Conservation (phyloP, 2,888 invertebrate genomes). For the Monochamus alternatus region DNA sequence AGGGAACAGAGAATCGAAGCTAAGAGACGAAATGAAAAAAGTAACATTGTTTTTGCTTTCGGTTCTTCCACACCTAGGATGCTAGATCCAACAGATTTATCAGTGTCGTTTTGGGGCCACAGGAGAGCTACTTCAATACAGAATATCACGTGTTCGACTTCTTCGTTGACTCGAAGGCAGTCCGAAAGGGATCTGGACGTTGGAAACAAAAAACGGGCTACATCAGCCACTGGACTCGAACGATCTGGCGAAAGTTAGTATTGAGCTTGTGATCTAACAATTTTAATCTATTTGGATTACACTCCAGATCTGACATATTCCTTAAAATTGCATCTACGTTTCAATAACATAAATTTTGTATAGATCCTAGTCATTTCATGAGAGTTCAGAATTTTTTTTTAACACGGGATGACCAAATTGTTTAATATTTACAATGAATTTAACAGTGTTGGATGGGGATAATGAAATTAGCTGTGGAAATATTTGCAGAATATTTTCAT, state of each 20-base stretch:
- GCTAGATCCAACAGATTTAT: constrained; percentile 86
- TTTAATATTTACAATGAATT: not conserved
- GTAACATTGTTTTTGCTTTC: constrained; percentile 87
- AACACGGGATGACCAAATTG: too few relatives aligned
- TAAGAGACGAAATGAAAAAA: constrained; percentile 84
- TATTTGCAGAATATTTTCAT: constrained; percentile 17
- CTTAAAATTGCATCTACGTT: too few relatives aligned
- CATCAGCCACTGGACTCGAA: constrained; percentile 82
- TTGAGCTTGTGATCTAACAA: constrained; percentile 17
- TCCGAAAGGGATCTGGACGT: constrained; percentile 87
- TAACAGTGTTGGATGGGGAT: too few relatives aligned
- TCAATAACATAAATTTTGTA: too few relatives aligned
- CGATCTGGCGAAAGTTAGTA: constrained; percentile 76
- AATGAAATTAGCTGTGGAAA: not conserved
- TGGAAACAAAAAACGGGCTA: constrained; percentile 83
- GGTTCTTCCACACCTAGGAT: constrained; percentile 93
- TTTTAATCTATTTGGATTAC: constrained; percentile 31
- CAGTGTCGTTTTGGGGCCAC: constrained; percentile 88
- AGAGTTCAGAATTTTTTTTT: too few relatives aligned
- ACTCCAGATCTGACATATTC: not conserved
- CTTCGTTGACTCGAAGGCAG: constrained; percentile 83
- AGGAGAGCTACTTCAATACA: constrained; percentile 92
- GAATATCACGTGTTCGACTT: constrained; percentile 82
- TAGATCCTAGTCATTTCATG: too few relatives aligned
- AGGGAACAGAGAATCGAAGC: constrained; percentile 76